These are phyloP conservation scores for Orthosia incerta DNA, from an alignment of 2,888 invertebrate species.

Conservation along the genomic window DNA sequence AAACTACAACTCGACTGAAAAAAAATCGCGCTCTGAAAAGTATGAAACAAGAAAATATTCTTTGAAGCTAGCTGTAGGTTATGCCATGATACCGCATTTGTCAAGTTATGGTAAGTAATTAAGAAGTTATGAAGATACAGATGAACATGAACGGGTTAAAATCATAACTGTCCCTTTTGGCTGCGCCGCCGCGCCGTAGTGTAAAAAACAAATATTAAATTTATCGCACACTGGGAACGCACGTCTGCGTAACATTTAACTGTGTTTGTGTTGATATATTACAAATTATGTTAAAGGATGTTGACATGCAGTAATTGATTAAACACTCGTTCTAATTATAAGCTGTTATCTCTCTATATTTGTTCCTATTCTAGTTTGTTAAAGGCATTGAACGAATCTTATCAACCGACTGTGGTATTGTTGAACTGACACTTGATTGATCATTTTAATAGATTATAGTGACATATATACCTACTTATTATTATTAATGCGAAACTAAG, in stretches of 20 bases:
- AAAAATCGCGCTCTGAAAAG: too few relatives aligned
- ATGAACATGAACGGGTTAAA: too few relatives aligned
- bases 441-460: background rate
- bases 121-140: too few relatives aligned
- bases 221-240: slow-evolving; percentile 27
- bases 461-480: too few relatives aligned
- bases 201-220: background rate
- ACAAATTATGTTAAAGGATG: slow-evolving; percentile 46
- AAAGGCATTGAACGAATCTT: slow-evolving; percentile 37
- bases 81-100: too few relatives aligned
- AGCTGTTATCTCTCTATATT: slow-evolving; percentile 41
- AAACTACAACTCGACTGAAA: too few relatives aligned
- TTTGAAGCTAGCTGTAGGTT: too few relatives aligned
- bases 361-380: slow-evolving; percentile 47
- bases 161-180: too few relatives aligned
- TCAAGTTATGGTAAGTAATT: too few relatives aligned
- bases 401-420: slow-evolving; percentile 8
- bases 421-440: background rate
- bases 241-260: slow-evolving; percentile 30
- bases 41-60: too few relatives aligned
- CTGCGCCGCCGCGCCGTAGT: too few relatives aligned
- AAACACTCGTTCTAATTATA: slow-evolving; percentile 55
- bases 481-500: too few relatives aligned
- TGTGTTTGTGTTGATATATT: slow-evolving; percentile 47
- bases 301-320: slow-evolving; percentile 50